Evolutionary conservation across 2,113 vertebrate genomes (phyloP).

Genomic region (Leptocoma aspasia): DNA sequence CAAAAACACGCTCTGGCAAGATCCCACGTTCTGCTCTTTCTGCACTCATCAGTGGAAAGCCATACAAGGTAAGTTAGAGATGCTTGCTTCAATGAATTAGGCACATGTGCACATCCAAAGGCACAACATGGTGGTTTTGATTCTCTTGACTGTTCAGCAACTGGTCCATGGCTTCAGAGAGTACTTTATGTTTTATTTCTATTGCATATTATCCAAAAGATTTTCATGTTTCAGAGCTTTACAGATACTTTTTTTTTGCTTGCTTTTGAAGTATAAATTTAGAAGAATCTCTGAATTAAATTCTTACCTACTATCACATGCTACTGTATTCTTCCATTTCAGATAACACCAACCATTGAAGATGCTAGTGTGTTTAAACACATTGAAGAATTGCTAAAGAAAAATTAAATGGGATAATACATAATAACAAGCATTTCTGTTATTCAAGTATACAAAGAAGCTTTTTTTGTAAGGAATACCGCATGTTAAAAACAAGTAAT

Average conservation of each 20-base stretch:
- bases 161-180: neutral
- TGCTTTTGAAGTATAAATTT: neutral
- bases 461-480: neutral
- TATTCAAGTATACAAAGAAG: neutral
- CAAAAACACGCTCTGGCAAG: slow-evolving; percentile 96
- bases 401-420: neutral
- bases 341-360: slow-evolving; percentile 92
- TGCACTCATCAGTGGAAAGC: slow-evolving; percentile 85
- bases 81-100: neutral
- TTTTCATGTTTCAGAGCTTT: neutral
- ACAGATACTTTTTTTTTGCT: neutral
- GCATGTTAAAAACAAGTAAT: neutral
- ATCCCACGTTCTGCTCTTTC: slow-evolving; percentile 88
- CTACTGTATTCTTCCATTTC: slow-evolving; percentile 25
- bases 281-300: neutral
- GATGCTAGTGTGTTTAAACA: slow-evolving; percentile 86
- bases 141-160: neutral
- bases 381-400: slow-evolving; percentile 80
- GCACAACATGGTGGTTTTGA: neutral
- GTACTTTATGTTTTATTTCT: neutral
- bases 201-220: neutral
- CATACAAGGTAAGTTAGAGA: slow-evolving; percentile 80
- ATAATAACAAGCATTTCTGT: neutral
- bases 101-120: neutral
- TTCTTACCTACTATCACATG: neutral